Percentiles rank a stretch among this genome's conserved stretches.
Evolutionary conservation across 2,113 vertebrate genomes (phyloP).

Genomic region (Upupa epops): DNA sequence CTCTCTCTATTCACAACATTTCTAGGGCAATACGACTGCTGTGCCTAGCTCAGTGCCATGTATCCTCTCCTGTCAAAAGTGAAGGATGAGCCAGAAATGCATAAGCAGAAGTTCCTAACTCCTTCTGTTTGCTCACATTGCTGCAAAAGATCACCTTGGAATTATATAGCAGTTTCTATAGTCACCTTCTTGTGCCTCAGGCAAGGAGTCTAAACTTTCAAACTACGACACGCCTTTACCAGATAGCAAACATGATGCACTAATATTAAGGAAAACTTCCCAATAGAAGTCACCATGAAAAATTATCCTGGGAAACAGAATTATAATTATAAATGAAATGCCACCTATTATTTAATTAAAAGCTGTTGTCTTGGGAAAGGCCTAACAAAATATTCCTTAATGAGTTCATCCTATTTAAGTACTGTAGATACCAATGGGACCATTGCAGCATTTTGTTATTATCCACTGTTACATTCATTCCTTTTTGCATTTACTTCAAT

Average conservation of each 20-base stretch:
- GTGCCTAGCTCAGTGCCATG: no score
- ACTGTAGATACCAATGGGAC: neutral
- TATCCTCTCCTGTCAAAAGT: no score
- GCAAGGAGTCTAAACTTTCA: no score
- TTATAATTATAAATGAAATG: neutral
- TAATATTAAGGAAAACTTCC: neutral
- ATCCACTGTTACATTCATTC: neutral
- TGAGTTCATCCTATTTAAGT: neutral
- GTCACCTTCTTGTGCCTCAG: no score
- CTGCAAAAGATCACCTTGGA: no score
- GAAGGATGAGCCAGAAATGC: no score
- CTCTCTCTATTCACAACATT: no score
- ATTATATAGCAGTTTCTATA: no score
- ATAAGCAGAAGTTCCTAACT: no score
- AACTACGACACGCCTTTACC: neutral
- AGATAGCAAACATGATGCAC: rapidly evolving
- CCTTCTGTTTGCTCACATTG: no score
- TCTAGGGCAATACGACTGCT: no score
- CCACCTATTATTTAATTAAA: neutral
- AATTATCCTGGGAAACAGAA: neutral
- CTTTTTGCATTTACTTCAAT: neutral
- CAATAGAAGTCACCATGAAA: neutral
- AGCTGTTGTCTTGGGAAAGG: neutral
- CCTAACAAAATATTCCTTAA: neutral
- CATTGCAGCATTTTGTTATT: neutral